Percentiles rank a stretch among this genome's conserved stretches.
These are phyloP conservation scores for Megaleporinus macrocephalus DNA, from an alignment of 2,113 vertebrate genomes.

Conservation along the genomic window DNA sequence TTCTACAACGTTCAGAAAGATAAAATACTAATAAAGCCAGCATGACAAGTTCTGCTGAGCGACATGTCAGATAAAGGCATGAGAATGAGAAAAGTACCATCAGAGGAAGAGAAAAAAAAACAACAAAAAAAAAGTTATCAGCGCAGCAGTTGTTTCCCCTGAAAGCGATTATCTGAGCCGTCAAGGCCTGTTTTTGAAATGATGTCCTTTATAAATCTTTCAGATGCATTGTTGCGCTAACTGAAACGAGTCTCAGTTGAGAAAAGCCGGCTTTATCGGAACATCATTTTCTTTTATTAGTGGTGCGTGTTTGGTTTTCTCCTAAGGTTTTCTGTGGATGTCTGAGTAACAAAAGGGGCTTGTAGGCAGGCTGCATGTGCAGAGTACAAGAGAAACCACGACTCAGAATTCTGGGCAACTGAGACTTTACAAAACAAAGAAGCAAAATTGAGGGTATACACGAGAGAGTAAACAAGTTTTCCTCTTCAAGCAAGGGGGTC, in stretches of 20 bases:
- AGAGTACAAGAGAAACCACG: too few species aligned
- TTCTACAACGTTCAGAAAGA: constrained; percentile 23
- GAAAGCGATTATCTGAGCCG: neutral
- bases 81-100: neutral
- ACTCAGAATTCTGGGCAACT: too few species aligned
- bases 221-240: constrained; percentile 7
- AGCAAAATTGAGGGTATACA: too few species aligned
- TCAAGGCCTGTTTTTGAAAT: neutral
- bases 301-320: too few species aligned
- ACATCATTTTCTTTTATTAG: neutral
- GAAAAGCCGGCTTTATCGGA: neutral
- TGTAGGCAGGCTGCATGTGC: too few species aligned
- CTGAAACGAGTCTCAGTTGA: neutral
- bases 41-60: constrained; percentile 15
- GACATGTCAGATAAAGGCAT: constrained; percentile 25
- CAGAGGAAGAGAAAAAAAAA: too few species aligned
- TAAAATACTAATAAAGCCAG: constrained; percentile 34
- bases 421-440: too few species aligned
- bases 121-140: constrained; percentile 20
- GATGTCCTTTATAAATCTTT: neutral
- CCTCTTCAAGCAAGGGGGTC: too few species aligned
- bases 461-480: too few species aligned
- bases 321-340: too few species aligned
- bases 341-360: too few species aligned
- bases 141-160: neutral